Evolutionary conservation across 2,797 vertebrate genomes (phyloP), one percentile per base, ranked within the genome.

Genomic region (Nannoperca australis): DNA sequence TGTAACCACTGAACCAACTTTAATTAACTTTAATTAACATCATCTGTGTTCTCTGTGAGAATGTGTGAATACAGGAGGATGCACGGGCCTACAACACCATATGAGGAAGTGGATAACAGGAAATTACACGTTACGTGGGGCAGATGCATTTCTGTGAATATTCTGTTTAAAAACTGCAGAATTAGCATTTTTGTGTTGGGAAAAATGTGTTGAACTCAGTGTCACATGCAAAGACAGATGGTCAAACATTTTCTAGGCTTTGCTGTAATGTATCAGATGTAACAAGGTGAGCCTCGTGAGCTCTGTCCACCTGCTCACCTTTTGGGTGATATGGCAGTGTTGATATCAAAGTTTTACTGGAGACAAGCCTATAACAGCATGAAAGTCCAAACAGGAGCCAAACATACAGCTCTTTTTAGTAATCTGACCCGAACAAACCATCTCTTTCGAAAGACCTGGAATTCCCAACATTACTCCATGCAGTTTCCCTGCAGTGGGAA

Each of bases 11-110:
- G 12, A 62, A 44, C 9, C 36, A 30, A 50, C 50, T 71, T 59
- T 64, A 79, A 90, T 81, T 40, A 54, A 40, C 53, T 71, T 58
- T 70, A 78, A 90, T 81, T 36, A 61, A 45, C 45, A 40, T 75
- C 81, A 60, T 81, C 66, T 75, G 76, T 82, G 73, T 30, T 20
- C 22, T 44, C 30, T 42, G 34, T 61, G 20, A 58, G n/a, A 82
- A 75, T 40, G 7, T 72, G 32, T 70, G 42, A 40, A 55, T 22
- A 44, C 47, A 61, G 36, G 30, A 20, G 7, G 18, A 51, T 61
- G 22, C 45, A 42, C 5, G 0, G 9, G 22, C 14, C 42, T 38
- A 18, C 27, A 53, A 44, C 10, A 15, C 27, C 40, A 3, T 13
- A 0, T 20, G 1, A 78, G 32, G 11, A 62, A 59, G 49, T 42